Evolutionary conservation across 2,888 invertebrate genomes (phyloP).

Genomic region (Eupeodes luniger): DNA sequence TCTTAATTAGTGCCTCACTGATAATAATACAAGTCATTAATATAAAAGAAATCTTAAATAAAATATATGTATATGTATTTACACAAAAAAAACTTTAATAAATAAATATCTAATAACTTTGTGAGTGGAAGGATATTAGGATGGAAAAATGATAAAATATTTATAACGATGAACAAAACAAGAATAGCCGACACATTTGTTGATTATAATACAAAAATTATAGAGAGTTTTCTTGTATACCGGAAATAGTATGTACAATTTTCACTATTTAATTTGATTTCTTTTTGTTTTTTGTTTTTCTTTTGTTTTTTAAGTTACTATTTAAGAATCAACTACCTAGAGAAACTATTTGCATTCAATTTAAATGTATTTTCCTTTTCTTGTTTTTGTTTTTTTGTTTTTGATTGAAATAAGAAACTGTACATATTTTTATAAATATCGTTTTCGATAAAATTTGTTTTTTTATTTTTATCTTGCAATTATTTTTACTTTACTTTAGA

Average conservation of each 20-base stretch:
- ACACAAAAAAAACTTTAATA: slow-evolving; percentile 71
- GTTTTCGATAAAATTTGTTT: slow-evolving; percentile 2
- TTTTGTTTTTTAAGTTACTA: slow-evolving; percentile 22
- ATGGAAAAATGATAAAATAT: slow-evolving; percentile 18
- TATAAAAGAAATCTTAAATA: slow-evolving; percentile 57
- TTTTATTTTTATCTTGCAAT: slow-evolving; percentile 15
- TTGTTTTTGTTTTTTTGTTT: not conserved
- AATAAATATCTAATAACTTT: slow-evolving; percentile 75
- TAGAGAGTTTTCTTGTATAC: slow-evolving; percentile 17
- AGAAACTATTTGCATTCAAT: slow-evolving; percentile 46
- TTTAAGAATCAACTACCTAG: slow-evolving; percentile 73
- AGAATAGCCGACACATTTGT: slow-evolving; percentile 14
- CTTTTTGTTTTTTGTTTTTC: no score
- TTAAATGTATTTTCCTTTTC: slow-evolving; percentile 13
- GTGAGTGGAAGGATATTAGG: slow-evolving; percentile 50
- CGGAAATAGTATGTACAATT: slow-evolving; percentile 56
- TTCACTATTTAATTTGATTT: slow-evolving; percentile 47
- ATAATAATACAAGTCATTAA: slow-evolving; percentile 55
- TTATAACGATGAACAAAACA: slow-evolving; percentile 26
- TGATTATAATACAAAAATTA: slow-evolving; percentile 50
- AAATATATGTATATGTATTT: slow-evolving; percentile 51
- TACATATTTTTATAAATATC: slow-evolving; percentile 55
- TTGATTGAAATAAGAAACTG: slow-evolving; percentile 53
- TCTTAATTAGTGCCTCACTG: slow-evolving; percentile 53
- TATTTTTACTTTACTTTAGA: slow-evolving; percentile 29